Conservation (phyloP, 2,113 vertebrate genomes). For the Apodemus sylvaticus region DNA sequence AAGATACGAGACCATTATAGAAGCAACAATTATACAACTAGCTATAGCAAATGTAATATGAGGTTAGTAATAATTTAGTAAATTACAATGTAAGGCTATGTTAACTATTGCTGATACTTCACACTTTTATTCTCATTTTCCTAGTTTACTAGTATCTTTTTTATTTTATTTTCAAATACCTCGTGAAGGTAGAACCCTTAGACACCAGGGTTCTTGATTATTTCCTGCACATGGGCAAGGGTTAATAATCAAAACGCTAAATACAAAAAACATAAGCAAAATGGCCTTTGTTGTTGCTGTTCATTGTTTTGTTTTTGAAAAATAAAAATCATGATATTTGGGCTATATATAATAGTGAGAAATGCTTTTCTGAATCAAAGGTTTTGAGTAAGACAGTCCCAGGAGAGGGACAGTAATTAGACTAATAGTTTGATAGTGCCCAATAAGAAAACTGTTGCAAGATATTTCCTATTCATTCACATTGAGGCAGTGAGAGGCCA, state of each 20-base stretch:
- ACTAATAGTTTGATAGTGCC: neutral
- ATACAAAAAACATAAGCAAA: neutral
- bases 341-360: neutral
- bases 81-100: slow-evolving; percentile 9
- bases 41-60: neutral
- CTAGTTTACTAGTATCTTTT: neutral
- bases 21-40: neutral
- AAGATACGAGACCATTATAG: neutral
- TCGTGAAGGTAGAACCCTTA: neutral
- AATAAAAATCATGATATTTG: neutral
- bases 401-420: neutral
- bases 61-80: neutral
- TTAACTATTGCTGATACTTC: neutral
- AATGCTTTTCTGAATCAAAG: neutral
- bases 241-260: neutral
- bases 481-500: too few species aligned
- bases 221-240: neutral
- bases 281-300: neutral
- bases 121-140: neutral
- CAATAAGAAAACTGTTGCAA: too few species aligned
- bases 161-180: neutral
- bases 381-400: neutral
- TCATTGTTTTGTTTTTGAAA: neutral
- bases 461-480: too few species aligned
- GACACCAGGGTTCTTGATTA: neutral